These are phyloP conservation scores for Megalonaias nervosa DNA, from an alignment of 1,140 invertebrate species.

Conservation along the genomic window DNA sequence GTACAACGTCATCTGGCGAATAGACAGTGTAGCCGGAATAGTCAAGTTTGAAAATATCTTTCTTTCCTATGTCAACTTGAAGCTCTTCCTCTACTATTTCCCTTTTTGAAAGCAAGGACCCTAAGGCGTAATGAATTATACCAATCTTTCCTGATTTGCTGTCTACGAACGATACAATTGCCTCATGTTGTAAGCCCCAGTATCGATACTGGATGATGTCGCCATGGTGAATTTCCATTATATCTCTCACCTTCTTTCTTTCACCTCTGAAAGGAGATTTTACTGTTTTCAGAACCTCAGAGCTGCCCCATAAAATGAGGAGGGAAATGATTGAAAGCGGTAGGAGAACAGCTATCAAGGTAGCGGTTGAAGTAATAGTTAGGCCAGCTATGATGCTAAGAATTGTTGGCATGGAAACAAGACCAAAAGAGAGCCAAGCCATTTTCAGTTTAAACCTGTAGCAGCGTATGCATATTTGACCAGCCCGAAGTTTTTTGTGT, in stretches of 20 bases:
- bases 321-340: neutral
- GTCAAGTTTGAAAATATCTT: slow-evolving; percentile 4
- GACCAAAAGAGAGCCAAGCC: slow-evolving; percentile 12
- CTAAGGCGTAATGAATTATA: slow-evolving; percentile 14
- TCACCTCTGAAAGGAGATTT: slow-evolving; percentile 17
- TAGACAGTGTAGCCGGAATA: slow-evolving; percentile 12
- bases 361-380: neutral
- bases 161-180: neutral
- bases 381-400: slow-evolving; percentile 1
- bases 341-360: neutral
- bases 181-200: neutral
- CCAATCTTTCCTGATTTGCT: slow-evolving; percentile 1
- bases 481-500: neutral
- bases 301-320: neutral
- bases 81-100: slow-evolving; percentile 5
- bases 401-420: slow-evolving; percentile 3
- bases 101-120: slow-evolving; percentile 2
- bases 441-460: neutral
- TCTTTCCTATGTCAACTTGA: slow-evolving; percentile 4
- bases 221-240: slow-evolving; percentile 4
- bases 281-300: neutral
- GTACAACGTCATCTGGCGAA: slow-evolving; percentile 11
- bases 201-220: slow-evolving; percentile 10
- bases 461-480: slow-evolving; percentile 5
- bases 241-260: neutral